Evolutionary conservation across 2,888 invertebrate species (phyloP).

Genomic region (Napeogenes sylphis): DNA sequence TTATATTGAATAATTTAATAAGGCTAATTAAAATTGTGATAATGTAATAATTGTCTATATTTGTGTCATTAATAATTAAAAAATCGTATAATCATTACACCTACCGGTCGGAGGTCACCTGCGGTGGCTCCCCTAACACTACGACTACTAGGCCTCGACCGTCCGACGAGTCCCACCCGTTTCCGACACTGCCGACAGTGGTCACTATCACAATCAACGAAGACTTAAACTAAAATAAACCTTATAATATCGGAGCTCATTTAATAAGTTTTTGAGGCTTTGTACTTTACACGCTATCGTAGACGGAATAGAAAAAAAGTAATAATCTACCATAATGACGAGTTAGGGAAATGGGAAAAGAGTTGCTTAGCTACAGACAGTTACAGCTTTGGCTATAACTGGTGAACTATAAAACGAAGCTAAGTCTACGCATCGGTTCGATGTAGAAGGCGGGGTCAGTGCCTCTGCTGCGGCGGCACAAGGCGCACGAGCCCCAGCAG

Average conservation of each 20-base stretch:
- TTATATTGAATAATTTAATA: slow-evolving; percentile 1
- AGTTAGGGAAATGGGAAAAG: too few relatives aligned
- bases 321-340: too few relatives aligned
- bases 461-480: slow-evolving; percentile 67
- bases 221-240: neutral
- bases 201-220: neutral
- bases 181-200: neutral
- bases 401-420: neutral
- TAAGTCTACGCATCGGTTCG: neutral
- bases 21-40: neutral
- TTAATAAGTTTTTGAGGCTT: neutral
- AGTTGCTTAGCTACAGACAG: too few relatives aligned
- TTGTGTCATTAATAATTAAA: neutral
- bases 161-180: neutral
- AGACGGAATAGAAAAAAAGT: too few relatives aligned
- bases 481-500: slow-evolving; percentile 83
- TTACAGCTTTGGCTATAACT: neutral
- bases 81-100: neutral
- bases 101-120: neutral
- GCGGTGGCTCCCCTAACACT: neutral
- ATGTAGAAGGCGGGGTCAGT: too few relatives aligned
- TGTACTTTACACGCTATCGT: slow-evolving; percentile 1
- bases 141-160: neutral
- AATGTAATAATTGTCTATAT: neutral
- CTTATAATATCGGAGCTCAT: neutral